Conservation (phyloP, 2,113 vertebrate species). For the Camelus dromedarius region DNA sequence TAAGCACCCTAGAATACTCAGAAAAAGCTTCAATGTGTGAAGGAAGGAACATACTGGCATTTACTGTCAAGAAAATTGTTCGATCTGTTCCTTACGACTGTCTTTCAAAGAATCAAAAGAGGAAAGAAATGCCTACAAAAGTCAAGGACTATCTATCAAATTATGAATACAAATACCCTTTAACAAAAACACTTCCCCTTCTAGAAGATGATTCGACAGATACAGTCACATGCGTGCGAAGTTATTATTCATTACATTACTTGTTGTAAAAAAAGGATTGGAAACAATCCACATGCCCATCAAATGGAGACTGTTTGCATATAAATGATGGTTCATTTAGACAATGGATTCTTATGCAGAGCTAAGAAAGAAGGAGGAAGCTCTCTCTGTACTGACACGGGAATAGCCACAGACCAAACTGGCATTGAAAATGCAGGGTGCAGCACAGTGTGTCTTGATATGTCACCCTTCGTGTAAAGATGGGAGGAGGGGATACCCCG, state of each 20-base stretch:
- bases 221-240: not conserved
- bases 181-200: conserved; percentile 28
- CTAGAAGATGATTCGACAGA: conserved; percentile 9
- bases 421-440: not conserved
- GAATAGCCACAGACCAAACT: not conserved
- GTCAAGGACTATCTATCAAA: not conserved
- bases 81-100: not conserved
- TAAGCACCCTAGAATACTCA: not conserved
- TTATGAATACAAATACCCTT: conserved; percentile 23
- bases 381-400: not conserved
- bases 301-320: not conserved
- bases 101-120: conserved; percentile 28
- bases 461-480: not conserved
- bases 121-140: conserved; percentile 38
- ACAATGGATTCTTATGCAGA: not conserved
- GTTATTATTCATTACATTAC: not conserved
- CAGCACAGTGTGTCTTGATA: not conserved
- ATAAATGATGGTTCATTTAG: not conserved
- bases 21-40: not conserved
- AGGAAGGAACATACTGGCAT: not conserved
- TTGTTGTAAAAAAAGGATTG: not conserved
- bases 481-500: not conserved
- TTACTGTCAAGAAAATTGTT: not conserved
- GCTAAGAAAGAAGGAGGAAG: not conserved
- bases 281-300: not conserved